These are phyloP conservation scores for Pollachius pollachius DNA, from an alignment of 2,113 vertebrate species.

Conservation along the genomic window DNA sequence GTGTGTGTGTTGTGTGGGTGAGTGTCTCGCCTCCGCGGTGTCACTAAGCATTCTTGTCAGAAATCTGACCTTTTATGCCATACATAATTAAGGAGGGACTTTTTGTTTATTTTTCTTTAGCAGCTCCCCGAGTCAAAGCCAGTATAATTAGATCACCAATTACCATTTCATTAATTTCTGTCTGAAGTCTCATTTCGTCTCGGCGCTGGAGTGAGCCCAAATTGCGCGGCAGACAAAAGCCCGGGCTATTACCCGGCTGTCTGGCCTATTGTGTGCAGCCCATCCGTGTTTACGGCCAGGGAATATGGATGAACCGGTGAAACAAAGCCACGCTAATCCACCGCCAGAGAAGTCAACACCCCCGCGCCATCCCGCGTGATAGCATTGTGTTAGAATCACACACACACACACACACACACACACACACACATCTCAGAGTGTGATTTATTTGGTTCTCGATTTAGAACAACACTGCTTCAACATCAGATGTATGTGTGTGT, in stretches of 20 bases:
- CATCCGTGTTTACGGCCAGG: conserved; percentile 65
- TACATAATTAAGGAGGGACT: conserved; percentile 76
- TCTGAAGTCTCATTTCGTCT: conserved; percentile 79
- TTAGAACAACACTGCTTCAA: conserved; percentile 43
- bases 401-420: too few species aligned
- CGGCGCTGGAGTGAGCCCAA: conserved; percentile 71
- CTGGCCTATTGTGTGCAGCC: conserved; percentile 67
- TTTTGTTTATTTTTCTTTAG: conserved; percentile 78
- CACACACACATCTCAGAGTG: too few species aligned
- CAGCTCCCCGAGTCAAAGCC: conserved; percentile 75
- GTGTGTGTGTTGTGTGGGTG: conserved; percentile 31
- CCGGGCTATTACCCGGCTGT: conserved; percentile 71
- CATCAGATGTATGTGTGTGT: too few species aligned
- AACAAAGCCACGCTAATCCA: conserved; percentile 69
- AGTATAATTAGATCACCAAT: conserved; percentile 83
- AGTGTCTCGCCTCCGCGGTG: conserved; percentile 54
- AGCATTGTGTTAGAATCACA: conserved; percentile 64
- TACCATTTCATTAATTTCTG: conserved; percentile 82
- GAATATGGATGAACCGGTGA: conserved; percentile 76
- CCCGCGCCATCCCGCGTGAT: conserved; percentile 54
- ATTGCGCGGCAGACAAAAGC: conserved; percentile 72
- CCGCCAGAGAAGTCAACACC: conserved; percentile 66
- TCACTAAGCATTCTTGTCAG: conserved; percentile 78
- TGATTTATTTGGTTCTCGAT: conserved; percentile 67
- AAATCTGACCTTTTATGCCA: conserved; percentile 77